phyloP scores from a whole-genome alignment of 2,888 invertebrate genomes.

The Patella ulyssiponensis region DNA sequence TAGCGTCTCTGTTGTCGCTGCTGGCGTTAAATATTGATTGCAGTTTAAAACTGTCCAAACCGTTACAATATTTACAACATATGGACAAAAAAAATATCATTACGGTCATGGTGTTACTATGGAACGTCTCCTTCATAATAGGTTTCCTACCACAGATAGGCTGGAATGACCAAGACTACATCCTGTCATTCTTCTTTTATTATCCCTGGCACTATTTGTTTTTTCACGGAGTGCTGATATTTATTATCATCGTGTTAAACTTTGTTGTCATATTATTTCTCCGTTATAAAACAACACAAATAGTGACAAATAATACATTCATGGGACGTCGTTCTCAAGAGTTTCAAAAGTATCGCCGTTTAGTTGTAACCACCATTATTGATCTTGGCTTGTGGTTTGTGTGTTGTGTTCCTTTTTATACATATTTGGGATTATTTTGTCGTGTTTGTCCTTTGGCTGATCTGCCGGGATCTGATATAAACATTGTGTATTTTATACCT shows the following conservation, averaged over 20 bases:
- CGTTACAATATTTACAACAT: constrained; percentile 42
- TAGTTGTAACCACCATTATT: constrained; percentile 44
- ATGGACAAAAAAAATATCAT: constrained; percentile 60
- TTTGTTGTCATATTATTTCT: constrained; percentile 39
- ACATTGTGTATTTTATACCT: constrained; percentile 50
- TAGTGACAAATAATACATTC: constrained; percentile 16
- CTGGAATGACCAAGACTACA: constrained; percentile 43
- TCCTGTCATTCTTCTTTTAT: constrained; percentile 47
- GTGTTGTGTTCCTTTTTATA: constrained; percentile 52
- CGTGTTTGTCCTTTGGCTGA: constrained; percentile 33
- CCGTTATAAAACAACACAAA: constrained; percentile 17
- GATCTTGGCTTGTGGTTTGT: constrained; percentile 48
- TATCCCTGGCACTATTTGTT: constrained; percentile 48
- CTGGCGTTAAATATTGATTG: constrained; percentile 58
- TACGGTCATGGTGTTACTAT: constrained; percentile 55
- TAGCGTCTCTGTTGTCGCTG: constrained; percentile 51
- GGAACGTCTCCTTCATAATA: constrained; percentile 62
- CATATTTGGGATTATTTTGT: constrained; percentile 47
- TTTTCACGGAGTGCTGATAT: constrained; percentile 42
- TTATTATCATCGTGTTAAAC: constrained; percentile 39
- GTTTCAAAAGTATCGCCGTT: constrained; percentile 43
- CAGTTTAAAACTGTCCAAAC: constrained; percentile 49
- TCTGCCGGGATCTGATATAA: constrained; percentile 30
- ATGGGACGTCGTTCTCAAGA: constrained; percentile 39
- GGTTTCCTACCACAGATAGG: constrained; percentile 65